phyloP scores from a whole-genome alignment of 2,113 vertebrate genomes.

The Ornithorhynchus anatinus region DNA sequence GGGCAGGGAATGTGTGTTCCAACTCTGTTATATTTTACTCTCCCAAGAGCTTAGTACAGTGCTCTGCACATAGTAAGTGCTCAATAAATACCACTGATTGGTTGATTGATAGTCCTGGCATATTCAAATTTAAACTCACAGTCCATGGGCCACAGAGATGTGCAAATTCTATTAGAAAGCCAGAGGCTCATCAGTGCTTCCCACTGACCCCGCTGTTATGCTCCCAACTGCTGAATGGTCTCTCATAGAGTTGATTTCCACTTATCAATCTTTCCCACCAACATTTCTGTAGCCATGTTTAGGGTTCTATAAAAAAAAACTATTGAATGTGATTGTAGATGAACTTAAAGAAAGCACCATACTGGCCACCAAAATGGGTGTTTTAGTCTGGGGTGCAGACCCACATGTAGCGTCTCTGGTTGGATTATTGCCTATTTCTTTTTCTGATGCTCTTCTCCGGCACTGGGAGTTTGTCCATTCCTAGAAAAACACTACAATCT shows the following conservation, averaged over 20 bases:
- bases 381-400: too few relatives aligned
- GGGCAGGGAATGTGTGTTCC: too few relatives aligned
- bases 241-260: background rate
- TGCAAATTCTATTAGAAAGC: too few relatives aligned
- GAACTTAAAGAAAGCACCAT: background rate
- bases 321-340: background rate
- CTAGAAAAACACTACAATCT: constrained; percentile 20
- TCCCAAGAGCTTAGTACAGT: too few relatives aligned
- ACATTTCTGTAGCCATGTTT: fast-evolving
- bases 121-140: too few relatives aligned
- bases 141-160: too few relatives aligned
- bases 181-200: too few relatives aligned
- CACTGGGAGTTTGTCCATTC: background rate
- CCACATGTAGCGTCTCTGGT: too few relatives aligned
- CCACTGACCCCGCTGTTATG: background rate
- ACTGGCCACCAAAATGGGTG: too few relatives aligned
- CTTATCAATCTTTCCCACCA: fast-evolving
- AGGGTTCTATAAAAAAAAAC: background rate
- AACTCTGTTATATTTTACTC: too few relatives aligned
- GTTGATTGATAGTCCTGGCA: background rate
- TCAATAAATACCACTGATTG: background rate
- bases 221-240: background rate
- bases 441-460: background rate
- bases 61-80: too few relatives aligned
- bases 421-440: too few relatives aligned